Evolutionary conservation across 2,888 invertebrate genomes (phyloP).

Genomic region (Alloscopus bannaensis): DNA sequence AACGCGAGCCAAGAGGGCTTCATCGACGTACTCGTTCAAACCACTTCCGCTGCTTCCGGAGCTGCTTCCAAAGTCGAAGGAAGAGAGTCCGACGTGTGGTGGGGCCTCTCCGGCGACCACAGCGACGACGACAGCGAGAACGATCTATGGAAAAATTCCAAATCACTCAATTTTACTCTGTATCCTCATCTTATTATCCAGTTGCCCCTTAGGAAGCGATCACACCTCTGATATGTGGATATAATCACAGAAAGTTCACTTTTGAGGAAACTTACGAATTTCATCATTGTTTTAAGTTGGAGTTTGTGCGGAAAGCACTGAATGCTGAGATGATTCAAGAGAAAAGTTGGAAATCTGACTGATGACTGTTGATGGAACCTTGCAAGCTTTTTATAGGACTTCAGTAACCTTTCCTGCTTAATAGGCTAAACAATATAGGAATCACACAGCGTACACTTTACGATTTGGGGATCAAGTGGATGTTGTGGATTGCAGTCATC

Average conservation of each 20-base stretch:
- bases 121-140: conserved; percentile 67
- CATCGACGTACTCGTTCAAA: conserved; percentile 68
- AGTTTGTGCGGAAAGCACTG: conserved; percentile 4
- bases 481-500: conserved; percentile 36
- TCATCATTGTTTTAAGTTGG: conserved; percentile 63
- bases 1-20: conserved; percentile 70
- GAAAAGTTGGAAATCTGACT: conserved; percentile 51
- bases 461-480: conserved; percentile 10
- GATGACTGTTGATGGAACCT: conserved; percentile 50
- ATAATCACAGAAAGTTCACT: background rate
- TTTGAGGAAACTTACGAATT: conserved; percentile 61
- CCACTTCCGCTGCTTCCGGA: conserved; percentile 45
- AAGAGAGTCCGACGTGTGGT: conserved; percentile 50
- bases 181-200: no score
- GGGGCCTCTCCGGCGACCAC: conserved; percentile 70
- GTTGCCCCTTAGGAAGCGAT: no score
- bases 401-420: conserved; percentile 52
- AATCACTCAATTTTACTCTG: conserved; percentile 12
- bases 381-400: conserved; percentile 59
- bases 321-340: conserved; percentile 30
- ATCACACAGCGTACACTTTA: no score
- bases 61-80: conserved; percentile 8
- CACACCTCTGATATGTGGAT: no score
- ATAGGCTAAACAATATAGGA: conserved; percentile 16
- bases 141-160: conserved; percentile 54